Evolutionary conservation across 2,113 vertebrate genomes (phyloP).

Genomic region (Gasterosteus aculeatus): DNA sequence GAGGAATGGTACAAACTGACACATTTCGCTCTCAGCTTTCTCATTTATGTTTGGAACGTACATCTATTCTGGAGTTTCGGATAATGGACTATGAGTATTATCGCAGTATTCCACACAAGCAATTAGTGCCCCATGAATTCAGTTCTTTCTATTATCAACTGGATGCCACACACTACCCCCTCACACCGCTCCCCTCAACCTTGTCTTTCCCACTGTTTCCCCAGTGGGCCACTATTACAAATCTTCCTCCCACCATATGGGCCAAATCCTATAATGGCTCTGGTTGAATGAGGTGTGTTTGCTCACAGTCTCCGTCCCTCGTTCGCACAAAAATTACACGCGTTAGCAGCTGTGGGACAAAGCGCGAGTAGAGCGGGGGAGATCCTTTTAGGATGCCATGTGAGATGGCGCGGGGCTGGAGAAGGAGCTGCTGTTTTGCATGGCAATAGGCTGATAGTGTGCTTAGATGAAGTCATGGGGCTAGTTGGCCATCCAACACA

Average conservation of each 20-base stretch:
- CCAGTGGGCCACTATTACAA: conserved; percentile 65
- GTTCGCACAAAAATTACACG: conserved; percentile 71
- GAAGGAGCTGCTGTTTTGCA: conserved; percentile 78
- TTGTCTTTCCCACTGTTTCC: conserved; percentile 43
- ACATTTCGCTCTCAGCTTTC: neutral
- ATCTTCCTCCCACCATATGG: conserved; percentile 61
- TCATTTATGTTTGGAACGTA: neutral
- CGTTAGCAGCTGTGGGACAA: conserved; percentile 77
- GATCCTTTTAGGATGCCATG: conserved; percentile 46
- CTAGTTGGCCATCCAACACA: conserved; percentile 69
- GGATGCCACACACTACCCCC: conserved; percentile 34
- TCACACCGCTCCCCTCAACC: conserved; percentile 15
- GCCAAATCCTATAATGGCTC: conserved; percentile 64
- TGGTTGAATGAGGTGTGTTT: conserved; percentile 71
- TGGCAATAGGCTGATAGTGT: conserved; percentile 77
- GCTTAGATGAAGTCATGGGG: conserved; percentile 71
- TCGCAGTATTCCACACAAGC: conserved; percentile 25
- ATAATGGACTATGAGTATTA: neutral
- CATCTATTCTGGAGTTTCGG: conserved; percentile 8
- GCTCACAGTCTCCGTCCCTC: conserved; percentile 59
- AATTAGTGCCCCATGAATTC: conserved; percentile 11
- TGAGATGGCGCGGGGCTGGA: conserved; percentile 53
- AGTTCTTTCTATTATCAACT: conserved; percentile 30
- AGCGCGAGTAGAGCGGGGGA: conserved; percentile 56
- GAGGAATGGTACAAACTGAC: neutral